phyloP scores from a whole-genome alignment of 2,113 vertebrate genomes.

The Phylloscopus trochilus region DNA sequence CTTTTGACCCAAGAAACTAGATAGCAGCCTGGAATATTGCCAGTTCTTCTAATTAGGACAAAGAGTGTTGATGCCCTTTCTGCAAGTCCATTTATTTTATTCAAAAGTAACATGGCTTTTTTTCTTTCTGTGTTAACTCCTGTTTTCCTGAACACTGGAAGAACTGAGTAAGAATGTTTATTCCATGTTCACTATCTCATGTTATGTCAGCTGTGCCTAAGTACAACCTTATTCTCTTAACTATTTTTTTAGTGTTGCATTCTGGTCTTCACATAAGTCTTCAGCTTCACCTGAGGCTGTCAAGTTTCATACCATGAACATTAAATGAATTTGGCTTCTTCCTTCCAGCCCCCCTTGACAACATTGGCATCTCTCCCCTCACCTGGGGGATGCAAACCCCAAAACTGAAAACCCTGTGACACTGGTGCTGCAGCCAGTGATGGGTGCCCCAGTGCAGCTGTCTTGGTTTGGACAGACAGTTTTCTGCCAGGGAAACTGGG shows the following conservation, averaged over 20 bases:
- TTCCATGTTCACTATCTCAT: neutral
- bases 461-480: too few species aligned
- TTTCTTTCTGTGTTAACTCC: neutral
- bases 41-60: neutral
- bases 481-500: too few species aligned
- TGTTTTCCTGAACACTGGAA: neutral
- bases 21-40: neutral
- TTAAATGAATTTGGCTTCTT: neutral
- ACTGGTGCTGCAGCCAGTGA: neutral
- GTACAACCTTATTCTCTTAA: neutral
- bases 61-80: neutral
- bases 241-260: neutral
- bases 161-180: neutral
- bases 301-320: neutral
- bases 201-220: neutral
- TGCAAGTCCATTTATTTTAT: neutral
- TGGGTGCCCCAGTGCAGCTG: neutral
- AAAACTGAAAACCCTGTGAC: neutral
- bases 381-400: neutral
- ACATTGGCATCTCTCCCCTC: neutral
- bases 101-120: neutral
- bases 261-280: neutral
- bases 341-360: neutral
- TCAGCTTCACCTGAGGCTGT: neutral
- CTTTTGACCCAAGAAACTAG: neutral